Base-by-base conservation (phyloP, 1,140 invertebrate species). In the Plectrocnemia conspersa region DNA sequence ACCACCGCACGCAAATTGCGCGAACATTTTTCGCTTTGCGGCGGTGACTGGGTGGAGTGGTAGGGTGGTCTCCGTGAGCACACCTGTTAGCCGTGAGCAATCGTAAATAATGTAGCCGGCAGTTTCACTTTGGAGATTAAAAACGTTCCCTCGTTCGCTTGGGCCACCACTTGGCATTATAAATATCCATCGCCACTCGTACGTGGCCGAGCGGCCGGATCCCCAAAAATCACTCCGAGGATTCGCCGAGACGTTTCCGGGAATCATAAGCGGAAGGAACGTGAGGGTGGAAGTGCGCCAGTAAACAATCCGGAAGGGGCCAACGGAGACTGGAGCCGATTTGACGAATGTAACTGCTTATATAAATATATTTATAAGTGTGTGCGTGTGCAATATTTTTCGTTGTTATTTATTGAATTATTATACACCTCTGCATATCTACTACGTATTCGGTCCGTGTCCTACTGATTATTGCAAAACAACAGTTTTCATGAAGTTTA, bases 71-170 rank as follows among this genome's bases (percentile, higher is more conserved):
- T 21, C 9, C 38, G 24, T 22, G 56, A 21, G 11, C 41, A 52
- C 56, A 58, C 56, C 56, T 58, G 56, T 58, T 58, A 42, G 56
- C 27, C 27, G 50, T 44, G 52, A 58, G 57, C 52, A 59, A 59
- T 59, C 57, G 52, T 59, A 54, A 59, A 54, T 59, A 59, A 59
- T 55, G 52, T 54, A 59, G 57, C 46, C 46, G 42, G 25, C 52
- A 41, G 57, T 58, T 58, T 59, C 57, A 59, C 57, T 59, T 59
- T 49, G 52, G 46, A 55, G 57, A 59, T 59, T 59, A 59, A 59
- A 59, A 59, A 59, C 41, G 40, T 54, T 48, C 40, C 47, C 19
- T 32, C 35, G 22, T 33, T 27, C 4, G 27, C 15, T 10, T 46
- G 21, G 7, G 9, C 15, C 7, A 44, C 18, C n/a, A n/a, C n/a